These are phyloP conservation scores for Perdita meconis DNA, from an alignment of 2,888 invertebrate species.

Conservation along the genomic window DNA sequence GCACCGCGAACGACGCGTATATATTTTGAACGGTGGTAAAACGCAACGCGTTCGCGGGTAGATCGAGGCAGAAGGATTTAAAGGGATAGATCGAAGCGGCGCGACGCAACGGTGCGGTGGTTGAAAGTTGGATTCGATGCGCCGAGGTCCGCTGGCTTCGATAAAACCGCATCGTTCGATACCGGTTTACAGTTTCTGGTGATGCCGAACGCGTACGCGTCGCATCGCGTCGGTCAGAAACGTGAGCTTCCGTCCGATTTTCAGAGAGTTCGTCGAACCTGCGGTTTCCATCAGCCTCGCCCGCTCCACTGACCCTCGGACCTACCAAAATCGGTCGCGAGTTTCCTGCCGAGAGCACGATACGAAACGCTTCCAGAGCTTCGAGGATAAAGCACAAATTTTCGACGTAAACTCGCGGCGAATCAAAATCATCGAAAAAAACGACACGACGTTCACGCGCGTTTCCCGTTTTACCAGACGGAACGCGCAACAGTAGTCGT, in stretches of 20 bases:
- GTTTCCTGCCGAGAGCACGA: conserved; percentile 11
- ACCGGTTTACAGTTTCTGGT: conserved; percentile 34
- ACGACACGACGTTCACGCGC: conserved; percentile 8
- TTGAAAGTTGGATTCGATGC: neutral
- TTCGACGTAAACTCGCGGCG: neutral
- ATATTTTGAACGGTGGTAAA: neutral
- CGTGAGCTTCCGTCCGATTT: conserved; percentile 47
- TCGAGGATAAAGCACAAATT: neutral
- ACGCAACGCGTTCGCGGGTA: neutral
- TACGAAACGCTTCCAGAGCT: conserved; percentile 16
- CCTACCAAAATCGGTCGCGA: conserved; percentile 23
- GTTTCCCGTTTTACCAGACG: conserved; percentile 39
- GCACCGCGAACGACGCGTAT: neutral
- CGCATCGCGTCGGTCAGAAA: conserved; percentile 28
- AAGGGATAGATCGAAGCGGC: neutral
- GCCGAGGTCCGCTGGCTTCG: neutral
- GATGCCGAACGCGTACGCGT: conserved; percentile 19
- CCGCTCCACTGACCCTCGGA: neutral
- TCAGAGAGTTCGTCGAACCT: conserved; percentile 53
- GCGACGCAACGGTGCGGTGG: too few species aligned
- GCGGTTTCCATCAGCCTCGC: conserved; percentile 54
- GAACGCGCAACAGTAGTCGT: conserved; percentile 25
- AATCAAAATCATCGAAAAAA: neutral
- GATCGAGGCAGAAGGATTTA: conserved; percentile 5
- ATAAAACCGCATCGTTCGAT: conserved; percentile 51